Percentiles rank a stretch among this genome's conserved stretches.
Evolutionary conservation across 2,797 vertebrate genomes (phyloP).

Genomic region (Sebastes vulpes): DNA sequence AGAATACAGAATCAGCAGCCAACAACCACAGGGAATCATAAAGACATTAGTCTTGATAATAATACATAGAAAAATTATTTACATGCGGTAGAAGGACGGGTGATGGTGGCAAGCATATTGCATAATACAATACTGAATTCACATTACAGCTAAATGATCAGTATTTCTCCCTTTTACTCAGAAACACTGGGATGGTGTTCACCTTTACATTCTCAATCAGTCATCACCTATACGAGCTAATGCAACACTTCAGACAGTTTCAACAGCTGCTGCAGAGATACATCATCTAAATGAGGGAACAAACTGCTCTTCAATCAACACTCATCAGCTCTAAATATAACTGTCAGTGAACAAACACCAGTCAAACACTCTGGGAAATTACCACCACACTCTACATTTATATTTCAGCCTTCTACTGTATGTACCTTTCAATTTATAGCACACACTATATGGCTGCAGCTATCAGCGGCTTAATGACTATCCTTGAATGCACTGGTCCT

Average conservation of each 20-base stretch:
- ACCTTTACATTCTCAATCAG: neutral
- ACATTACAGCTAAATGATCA: neutral
- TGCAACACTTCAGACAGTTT: slow-evolving; percentile 9
- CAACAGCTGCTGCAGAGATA: slow-evolving; percentile 22
- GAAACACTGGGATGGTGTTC: neutral
- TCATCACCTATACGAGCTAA: slow-evolving; percentile 4
- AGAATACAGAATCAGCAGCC: neutral
- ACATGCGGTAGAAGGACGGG: neutral
- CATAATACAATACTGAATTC: neutral
- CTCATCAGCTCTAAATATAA: slow-evolving; percentile 35
- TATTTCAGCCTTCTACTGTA: slow-evolving; percentile 9
- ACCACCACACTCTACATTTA: slow-evolving; percentile 8
- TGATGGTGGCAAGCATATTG: neutral
- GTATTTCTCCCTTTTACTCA: neutral
- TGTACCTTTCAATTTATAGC: slow-evolving; percentile 24
- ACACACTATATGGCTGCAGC: slow-evolving; percentile 7
- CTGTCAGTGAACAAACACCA: slow-evolving; percentile 31
- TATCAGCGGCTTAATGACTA: slow-evolving; percentile 25
- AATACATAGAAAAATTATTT: neutral
- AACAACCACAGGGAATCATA: neutral
- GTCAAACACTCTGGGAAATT: slow-evolving; percentile 9
- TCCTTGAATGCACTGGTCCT: slow-evolving; percentile 36
- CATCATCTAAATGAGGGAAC: slow-evolving; percentile 20
- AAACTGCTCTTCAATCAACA: slow-evolving; percentile 34
- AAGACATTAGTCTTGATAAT: neutral